Base-by-base conservation (phyloP, 2,113 vertebrate genomes). In the Phoenicopterus ruber region DNA sequence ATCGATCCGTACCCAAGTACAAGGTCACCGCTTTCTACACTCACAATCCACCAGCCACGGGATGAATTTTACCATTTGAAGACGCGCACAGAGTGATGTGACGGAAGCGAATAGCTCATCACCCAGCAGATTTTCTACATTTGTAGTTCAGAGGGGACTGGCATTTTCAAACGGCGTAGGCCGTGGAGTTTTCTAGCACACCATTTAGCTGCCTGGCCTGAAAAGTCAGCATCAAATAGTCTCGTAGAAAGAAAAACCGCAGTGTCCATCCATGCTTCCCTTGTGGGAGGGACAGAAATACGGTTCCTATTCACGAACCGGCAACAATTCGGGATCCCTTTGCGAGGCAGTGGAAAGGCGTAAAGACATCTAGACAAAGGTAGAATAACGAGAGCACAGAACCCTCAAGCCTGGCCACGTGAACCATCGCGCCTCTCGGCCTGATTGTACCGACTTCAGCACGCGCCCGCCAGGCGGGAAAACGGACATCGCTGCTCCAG, bases 361-460 rank as follows among this genome's bases (percentile, higher is more conserved):
- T 8, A 26, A 52, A 62, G 29, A 59, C 17, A 32, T 25, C 25
- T 13, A 54, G 66, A 90, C 72, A 65, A 63, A 42, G n/a, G 29
- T 88, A 67, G 36, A 71, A 10, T 12, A 85, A n/a, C 17, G 73
- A 10, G 10, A 4, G 9, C 8, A n/a, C 9, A 47, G 31, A 80
- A 59, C 25, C 70, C 67, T 71, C 76, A 82, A 6, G 42, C 16
- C 26, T 36, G 40, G 44, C 25, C 67, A 92, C 13, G 11, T 19
- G 62, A 73, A 10, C 13, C 8, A 9, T 13, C 0, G 0, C 38
- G 32, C 13, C 38, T 57, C n/a, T 52, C 69, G 47, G 26, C 49
- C 59, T 65, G 19, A 3, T 69, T 62, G 26, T 6, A 20, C 73
- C 58, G 6, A 44, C 46, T 69, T 58, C 58, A 79, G 42, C 54